Evolutionary conservation across 1,140 invertebrate genomes (phyloP).

Genomic region (Drosophila aff.): DNA sequence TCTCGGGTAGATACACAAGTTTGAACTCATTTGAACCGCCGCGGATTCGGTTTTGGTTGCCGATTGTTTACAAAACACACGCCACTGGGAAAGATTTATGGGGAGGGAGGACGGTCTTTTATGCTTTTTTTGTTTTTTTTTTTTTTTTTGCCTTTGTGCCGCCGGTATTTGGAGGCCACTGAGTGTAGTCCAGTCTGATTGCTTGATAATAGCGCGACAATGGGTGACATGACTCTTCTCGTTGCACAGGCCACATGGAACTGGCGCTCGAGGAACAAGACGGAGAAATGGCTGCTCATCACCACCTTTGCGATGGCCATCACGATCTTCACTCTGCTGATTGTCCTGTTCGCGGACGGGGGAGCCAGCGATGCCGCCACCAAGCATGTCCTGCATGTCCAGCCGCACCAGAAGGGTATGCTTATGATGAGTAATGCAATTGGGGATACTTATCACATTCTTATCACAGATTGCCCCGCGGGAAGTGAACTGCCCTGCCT

Average conservation of each 20-base stretch:
- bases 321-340: constrained; percentile 82
- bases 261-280: constrained; percentile 86
- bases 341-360: constrained; percentile 73
- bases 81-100: constrained; percentile 2
- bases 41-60: background rate
- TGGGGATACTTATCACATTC: no score
- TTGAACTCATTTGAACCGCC: constrained; percentile 48
- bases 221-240: background rate
- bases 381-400: constrained; percentile 75
- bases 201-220: constrained; percentile 10
- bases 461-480: constrained; percentile 53
- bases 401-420: constrained; percentile 69
- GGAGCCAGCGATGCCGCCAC: constrained; percentile 59
- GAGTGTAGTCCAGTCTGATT: constrained; percentile 15
- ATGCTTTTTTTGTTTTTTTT: background rate
- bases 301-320: constrained; percentile 77
- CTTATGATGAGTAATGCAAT: no score
- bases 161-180: constrained; percentile 7
- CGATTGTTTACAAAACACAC: constrained; percentile 38
- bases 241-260: constrained; percentile 75
- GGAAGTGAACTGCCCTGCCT: constrained; percentile 87
- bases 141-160: background rate
- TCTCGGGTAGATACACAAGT: constrained; percentile 26
- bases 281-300: constrained; percentile 86
- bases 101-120: background rate